Evolutionary conservation across 2,113 vertebrate genomes (phyloP).

Genomic region (Rhinolophus ferrumequinum): DNA sequence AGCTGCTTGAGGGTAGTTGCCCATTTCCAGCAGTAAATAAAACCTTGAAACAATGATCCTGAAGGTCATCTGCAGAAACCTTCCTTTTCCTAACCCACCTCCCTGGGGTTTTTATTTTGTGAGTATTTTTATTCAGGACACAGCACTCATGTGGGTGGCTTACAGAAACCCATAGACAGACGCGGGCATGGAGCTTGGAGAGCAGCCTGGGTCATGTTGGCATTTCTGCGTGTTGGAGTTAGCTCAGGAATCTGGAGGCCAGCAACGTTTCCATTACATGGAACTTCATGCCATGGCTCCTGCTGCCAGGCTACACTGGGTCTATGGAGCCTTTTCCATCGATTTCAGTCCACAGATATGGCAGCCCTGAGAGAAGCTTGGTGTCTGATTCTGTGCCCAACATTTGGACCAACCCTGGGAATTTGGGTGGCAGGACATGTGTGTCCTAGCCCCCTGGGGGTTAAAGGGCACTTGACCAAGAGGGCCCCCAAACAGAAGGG

Average conservation of each 20-base stretch:
- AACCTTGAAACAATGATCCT: not conserved
- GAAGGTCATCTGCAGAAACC: not conserved
- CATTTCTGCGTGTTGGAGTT: conserved; percentile 58
- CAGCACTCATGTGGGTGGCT: not conserved
- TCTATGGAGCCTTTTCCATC: not conserved
- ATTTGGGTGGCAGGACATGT: not conserved
- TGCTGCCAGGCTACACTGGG: not conserved
- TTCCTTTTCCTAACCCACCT: not conserved
- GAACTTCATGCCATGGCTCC: not conserved
- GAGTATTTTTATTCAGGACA: not conserved
- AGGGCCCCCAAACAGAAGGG: not conserved
- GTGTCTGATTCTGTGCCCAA: not conserved
- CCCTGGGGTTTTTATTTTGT: not conserved
- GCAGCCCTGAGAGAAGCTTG: not conserved
- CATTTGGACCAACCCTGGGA: not conserved
- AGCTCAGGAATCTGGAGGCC: conserved; percentile 58
- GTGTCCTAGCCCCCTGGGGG: not conserved
- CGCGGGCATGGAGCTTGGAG: conserved; percentile 45
- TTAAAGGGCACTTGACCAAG: not conserved
- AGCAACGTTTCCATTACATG: conserved; percentile 36
- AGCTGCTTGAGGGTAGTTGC: not conserved
- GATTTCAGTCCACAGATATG: not conserved
- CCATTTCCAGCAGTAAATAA: not conserved
- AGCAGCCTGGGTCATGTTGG: conserved; percentile 68
- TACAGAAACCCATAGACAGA: not conserved